phyloP scores from a whole-genome alignment of 2,113 vertebrate species.

The Prietella phreatophila region DNA sequence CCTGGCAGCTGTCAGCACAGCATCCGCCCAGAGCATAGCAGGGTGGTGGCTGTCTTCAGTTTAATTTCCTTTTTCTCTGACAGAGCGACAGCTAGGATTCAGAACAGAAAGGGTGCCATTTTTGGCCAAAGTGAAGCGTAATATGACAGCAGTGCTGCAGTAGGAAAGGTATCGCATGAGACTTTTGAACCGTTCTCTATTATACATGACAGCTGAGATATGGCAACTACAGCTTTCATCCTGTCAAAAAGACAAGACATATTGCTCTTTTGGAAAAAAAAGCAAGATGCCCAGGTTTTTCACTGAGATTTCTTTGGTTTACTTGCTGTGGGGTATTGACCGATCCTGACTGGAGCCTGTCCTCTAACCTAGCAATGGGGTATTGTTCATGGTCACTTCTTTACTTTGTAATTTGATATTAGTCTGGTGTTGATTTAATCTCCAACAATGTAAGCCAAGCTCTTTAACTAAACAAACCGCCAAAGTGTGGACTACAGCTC shows the following conservation, averaged over 20 bases:
- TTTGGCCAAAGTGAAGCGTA: constrained; percentile 52
- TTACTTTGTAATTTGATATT: constrained; percentile 50
- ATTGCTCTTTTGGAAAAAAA: constrained; percentile 28
- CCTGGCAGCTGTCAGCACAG: neutral
- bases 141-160: constrained; percentile 62
- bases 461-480: constrained; percentile 51
- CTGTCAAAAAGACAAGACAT: constrained; percentile 50
- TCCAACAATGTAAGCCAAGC: constrained; percentile 32
- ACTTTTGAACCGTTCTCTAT: constrained; percentile 55
- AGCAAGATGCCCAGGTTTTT: constrained; percentile 14
- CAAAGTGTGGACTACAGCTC: constrained; percentile 21
- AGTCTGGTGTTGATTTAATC: constrained; percentile 51
- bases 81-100: constrained; percentile 35
- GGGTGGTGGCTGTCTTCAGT: neutral
- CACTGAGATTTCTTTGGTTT: constrained; percentile 25
- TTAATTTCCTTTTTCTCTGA: constrained; percentile 37
- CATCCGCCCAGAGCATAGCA: neutral
- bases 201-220: constrained; percentile 66
- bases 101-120: constrained; percentile 40
- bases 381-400: constrained; percentile 32
- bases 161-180: constrained; percentile 57
- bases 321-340: constrained; percentile 53
- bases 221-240: constrained; percentile 64
- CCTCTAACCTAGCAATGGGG: constrained; percentile 44
- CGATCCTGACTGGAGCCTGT: constrained; percentile 43